Conservation (phyloP, 30 jellyfish, hydroid and myxozoan genomes). For the Cassiopea andromeda region DNA sequence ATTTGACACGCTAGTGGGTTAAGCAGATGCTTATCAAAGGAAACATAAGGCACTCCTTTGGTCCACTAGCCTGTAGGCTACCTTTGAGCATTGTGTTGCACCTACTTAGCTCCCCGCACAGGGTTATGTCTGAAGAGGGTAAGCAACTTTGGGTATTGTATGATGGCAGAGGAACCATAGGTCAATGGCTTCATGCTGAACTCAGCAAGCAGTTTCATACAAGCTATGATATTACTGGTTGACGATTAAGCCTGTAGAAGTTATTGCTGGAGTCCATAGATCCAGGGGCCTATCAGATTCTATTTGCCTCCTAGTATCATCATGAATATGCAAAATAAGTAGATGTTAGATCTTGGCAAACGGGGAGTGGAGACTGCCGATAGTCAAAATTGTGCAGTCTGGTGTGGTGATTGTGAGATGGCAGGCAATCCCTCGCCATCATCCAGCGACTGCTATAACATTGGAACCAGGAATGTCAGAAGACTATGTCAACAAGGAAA, state of each 20-base stretch:
- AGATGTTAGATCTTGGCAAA: background rate
- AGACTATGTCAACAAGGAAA: slow-evolving; percentile 4
- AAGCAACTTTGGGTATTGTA: background rate
- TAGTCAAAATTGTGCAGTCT: background rate
- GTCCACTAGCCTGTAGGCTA: background rate
- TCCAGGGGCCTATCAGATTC: background rate
- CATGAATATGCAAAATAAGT: background rate
- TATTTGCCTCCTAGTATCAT: background rate
- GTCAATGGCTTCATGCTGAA: background rate
- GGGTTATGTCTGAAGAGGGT: background rate
- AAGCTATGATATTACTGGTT: background rate
- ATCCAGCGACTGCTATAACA: slow-evolving; percentile 38
- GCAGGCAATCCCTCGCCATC: slow-evolving; percentile 47
- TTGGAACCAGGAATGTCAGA: slow-evolving; percentile 31
- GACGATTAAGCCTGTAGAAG: background rate
- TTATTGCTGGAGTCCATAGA: background rate
- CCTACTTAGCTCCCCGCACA: background rate
- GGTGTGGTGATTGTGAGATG: slow-evolving; percentile 29
- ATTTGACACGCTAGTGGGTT: background rate
- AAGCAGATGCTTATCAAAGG: background rate
- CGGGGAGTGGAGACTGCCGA: background rate
- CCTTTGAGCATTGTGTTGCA: background rate
- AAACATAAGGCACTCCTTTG: background rate
- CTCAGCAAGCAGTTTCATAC: background rate
- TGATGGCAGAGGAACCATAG: background rate